A percentile compares a stretch with the other conserved stretches of the same genome.
Conservation (phyloP, 2,888 invertebrate genomes). For the Seira sanloemensis region DNA sequence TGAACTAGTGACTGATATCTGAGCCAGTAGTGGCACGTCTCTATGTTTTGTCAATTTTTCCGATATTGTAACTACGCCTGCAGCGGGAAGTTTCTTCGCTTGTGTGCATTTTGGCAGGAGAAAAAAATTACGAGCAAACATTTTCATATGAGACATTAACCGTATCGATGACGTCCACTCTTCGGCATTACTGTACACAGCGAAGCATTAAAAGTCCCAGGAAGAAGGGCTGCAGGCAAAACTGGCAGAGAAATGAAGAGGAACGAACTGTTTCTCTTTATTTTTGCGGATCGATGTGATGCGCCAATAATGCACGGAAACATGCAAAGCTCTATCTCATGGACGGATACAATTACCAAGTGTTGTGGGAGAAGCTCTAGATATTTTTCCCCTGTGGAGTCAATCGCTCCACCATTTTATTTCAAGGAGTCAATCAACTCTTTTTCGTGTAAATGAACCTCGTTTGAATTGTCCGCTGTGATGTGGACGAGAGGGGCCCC, state of each 20-base stretch:
- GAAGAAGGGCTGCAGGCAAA: conserved; percentile 1
- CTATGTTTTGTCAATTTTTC: conserved; percentile 9
- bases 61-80: no score
- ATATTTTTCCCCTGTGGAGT: neutral
- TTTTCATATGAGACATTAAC: no score
- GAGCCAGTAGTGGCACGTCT: neutral
- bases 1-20: neutral
- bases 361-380: neutral
- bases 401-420: neutral
- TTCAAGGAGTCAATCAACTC: conserved; percentile 6
- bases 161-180: neutral
- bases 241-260: neutral
- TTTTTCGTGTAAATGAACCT: conserved; percentile 17
- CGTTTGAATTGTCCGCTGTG: neutral
- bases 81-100: no score
- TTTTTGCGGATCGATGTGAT: conserved; percentile 5
- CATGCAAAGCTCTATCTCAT: neutral
- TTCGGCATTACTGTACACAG: neutral
- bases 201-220: neutral
- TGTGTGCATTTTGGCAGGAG: neutral
- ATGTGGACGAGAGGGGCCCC: no score
- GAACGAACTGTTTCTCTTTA: neutral
- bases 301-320: neutral
- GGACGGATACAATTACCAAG: neutral
- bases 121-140: no score